Base-by-base conservation (phyloP, 2,888 invertebrate genomes). In the Oscheius sp. region DNA sequence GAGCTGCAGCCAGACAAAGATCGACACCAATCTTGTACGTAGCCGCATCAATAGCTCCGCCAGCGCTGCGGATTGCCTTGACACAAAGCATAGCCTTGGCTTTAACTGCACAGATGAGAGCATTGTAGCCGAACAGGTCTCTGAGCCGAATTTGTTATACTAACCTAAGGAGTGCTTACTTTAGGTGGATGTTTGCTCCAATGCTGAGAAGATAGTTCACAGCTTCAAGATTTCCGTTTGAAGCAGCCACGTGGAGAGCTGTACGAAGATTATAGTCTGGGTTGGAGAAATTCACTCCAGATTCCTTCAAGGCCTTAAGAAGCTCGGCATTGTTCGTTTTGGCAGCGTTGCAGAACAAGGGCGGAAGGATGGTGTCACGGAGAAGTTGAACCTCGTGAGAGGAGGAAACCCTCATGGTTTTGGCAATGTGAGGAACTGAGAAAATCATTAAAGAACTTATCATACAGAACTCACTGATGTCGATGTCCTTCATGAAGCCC, bases 121-220 rank as follows among this genome's bases (percentile, higher is more conserved):
- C 89, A 3, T 90, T 90, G 75, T 89, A 87, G 5, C 89, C 89
- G 72, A 88, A 87, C 58, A 88, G 82, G 75, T 89, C 89, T 66
- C 89, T 89, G 76, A 58, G 7, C 42, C 3, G 84, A 76, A 48
- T 53, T n/a, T 63, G 13, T 60, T 47, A 29, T 33, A 32, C 59
- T 33, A 10, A 29, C 5, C 1, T 47, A n/a, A 37, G 51, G 2
- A 10, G 5, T 7, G 9, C 79, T 57, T 58, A 84, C 83, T 84
- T 85, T 1, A 92, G 91, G 88, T 96, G 95, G 2, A 96, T 94
- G 68, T 93, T 94, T 0, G 94, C 94, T 0, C 96, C 96, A 85
- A 93, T 92, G 70, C 92, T 91, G 37, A 96, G 91, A 47, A 96
- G 91, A 89, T 93, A 93, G 79, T 93, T 92, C 0, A 95, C 94